Evolutionary conservation across 1,140 invertebrate species (phyloP).

Genomic region (Penaeus chinensis): DNA sequence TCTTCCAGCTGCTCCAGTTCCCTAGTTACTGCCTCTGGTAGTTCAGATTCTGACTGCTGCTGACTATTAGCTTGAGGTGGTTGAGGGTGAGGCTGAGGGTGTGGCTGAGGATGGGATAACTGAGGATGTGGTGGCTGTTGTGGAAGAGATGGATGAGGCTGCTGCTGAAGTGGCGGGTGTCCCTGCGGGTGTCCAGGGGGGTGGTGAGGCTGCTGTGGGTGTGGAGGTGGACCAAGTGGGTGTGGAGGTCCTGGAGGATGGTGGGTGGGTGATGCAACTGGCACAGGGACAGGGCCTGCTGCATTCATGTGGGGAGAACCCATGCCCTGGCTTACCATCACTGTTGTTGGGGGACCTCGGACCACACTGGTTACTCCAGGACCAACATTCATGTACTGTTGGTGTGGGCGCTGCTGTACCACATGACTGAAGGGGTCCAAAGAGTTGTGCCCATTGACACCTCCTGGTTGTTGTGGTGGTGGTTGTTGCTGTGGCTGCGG

Average conservation of each 20-base stretch:
- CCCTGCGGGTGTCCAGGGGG: conserved; percentile 27
- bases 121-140: conserved; percentile 27
- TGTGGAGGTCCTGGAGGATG: conserved; percentile 35
- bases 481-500: conserved; percentile 32
- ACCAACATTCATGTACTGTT: conserved; percentile 45
- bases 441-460: conserved; percentile 31
- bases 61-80: conserved; percentile 11
- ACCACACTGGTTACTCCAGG: conserved; percentile 39
- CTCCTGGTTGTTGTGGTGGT: neutral
- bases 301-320: conserved; percentile 41
- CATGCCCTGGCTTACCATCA: conserved; percentile 49
- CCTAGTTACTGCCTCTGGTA: conserved; percentile 51
- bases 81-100: neutral
- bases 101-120: neutral
- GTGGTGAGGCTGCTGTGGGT: conserved; percentile 5
- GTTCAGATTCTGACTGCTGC: conserved; percentile 46
- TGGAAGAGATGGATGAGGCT: conserved; percentile 20
- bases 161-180: conserved; percentile 28
- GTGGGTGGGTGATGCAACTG: conserved; percentile 46
- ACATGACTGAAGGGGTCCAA: conserved; percentile 40
- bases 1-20: conserved; percentile 53
- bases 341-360: conserved; percentile 39
- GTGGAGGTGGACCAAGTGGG: conserved; percentile 21
- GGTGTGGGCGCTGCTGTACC: conserved; percentile 30
- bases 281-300: conserved; percentile 33